These are phyloP conservation scores for Gymnodraco acuticeps DNA, from an alignment of 2,797 vertebrate genomes.

Conservation along the genomic window DNA sequence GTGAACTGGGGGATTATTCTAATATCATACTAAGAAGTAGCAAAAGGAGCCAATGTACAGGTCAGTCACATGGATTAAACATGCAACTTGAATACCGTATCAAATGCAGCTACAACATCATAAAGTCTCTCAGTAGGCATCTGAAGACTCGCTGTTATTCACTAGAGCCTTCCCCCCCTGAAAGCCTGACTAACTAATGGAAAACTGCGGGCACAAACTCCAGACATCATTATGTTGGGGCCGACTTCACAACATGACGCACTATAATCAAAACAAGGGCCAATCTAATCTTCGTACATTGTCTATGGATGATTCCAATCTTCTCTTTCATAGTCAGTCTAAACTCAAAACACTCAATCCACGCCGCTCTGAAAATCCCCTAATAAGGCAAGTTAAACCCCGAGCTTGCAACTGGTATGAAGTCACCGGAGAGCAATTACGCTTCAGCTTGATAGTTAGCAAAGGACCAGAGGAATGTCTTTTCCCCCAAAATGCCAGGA, in stretches of 20 bases:
- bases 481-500: slow-evolving; percentile 77
- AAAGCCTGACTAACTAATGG: slow-evolving; percentile 50
- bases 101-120: slow-evolving; percentile 27
- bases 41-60: neutral
- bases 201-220: slow-evolving; percentile 68
- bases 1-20: neutral
- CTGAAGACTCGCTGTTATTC: slow-evolving; percentile 41
- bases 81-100: slow-evolving; percentile 31
- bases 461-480: slow-evolving; percentile 80
- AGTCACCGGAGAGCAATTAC: slow-evolving; percentile 90
- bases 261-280: slow-evolving; percentile 74
- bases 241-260: slow-evolving; percentile 69
- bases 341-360: slow-evolving; percentile 70
- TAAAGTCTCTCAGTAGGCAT: slow-evolving; percentile 33
- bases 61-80: slow-evolving; percentile 31
- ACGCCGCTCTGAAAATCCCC: slow-evolving; percentile 72
- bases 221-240: slow-evolving; percentile 73
- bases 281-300: slow-evolving; percentile 65
- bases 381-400: slow-evolving; percentile 87
- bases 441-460: slow-evolving; percentile 85
- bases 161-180: neutral
- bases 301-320: slow-evolving; percentile 70
- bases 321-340: slow-evolving; percentile 68
- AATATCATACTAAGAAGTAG: neutral
- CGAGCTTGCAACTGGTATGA: slow-evolving; percentile 83